Conservation (phyloP, 35 echinoderm and acorn worm genomes). For the Acanthaster planci region DNA sequence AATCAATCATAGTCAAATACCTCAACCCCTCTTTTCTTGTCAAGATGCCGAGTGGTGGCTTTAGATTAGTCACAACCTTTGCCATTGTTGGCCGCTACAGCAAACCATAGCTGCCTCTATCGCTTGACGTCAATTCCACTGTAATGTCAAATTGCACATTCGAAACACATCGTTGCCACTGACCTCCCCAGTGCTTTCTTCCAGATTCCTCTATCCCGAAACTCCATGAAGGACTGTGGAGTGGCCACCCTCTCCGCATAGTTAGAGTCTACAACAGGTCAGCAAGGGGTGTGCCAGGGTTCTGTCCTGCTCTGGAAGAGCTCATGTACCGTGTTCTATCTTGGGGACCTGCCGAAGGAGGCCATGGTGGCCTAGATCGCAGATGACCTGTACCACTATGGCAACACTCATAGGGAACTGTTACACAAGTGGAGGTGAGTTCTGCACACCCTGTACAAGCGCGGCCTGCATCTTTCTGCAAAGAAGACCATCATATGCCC, state of each 20-base stretch:
- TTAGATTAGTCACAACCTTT: conserved; percentile 69
- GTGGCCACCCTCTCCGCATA: conserved; percentile 46
- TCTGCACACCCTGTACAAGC: conserved; percentile 28
- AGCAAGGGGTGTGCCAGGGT: conserved; percentile 58
- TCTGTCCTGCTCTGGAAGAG: conserved; percentile 35
- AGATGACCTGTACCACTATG: conserved; percentile 51
- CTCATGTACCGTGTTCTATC: conserved; percentile 43
- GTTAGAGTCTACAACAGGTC: conserved; percentile 53
- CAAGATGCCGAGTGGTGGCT: conserved; percentile 55
- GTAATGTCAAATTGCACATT: conserved; percentile 16
- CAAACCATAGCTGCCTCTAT: conserved; percentile 42
- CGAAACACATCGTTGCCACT: conserved; percentile 54
- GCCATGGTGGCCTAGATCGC: conserved; percentile 47
- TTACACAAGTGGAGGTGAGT: conserved; percentile 37
- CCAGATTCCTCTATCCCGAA: conserved; percentile 35
- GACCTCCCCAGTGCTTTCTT: conserved; percentile 66
- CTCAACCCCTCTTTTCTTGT: conserved; percentile 50
- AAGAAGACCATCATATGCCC: conserved; percentile 41
- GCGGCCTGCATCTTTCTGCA: conserved; percentile 39
- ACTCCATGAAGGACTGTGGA: conserved; percentile 61
- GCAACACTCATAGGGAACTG: conserved; percentile 27
- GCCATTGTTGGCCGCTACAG: conserved; percentile 42
- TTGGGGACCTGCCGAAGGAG: conserved; percentile 50
- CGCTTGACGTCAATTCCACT: conserved; percentile 42
- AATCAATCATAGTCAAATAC: conserved; percentile 40